Evolutionary conservation across 2,888 invertebrate species (phyloP), one percentile per base, ranked within the genome.

Genomic region (Chymomyza caudatula): DNA sequence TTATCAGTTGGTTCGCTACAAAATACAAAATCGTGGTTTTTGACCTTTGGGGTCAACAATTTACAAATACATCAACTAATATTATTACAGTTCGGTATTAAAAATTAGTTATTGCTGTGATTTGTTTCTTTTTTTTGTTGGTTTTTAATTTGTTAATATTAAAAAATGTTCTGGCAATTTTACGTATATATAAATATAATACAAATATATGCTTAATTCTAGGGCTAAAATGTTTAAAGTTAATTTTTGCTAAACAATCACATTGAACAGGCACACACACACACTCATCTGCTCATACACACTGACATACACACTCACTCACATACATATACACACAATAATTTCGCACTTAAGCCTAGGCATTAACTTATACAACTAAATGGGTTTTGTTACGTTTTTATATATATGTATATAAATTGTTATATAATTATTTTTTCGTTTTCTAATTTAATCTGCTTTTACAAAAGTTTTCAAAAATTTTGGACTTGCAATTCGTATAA

Each of bases 211-310:
- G 64, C 78, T 80, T 83, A 80, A 51, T 56, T 17, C 67, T 77
- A 85, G 68, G 68, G 69, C 77, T 73, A 83, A 79, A 77, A 76
- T 72, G 77, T 75, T 73, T 19, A 85, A 65, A 85, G 77, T 85
- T 81, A 81, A 81, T 81, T 86, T 82, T 82, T 86, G 78, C 82
- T 82, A 82, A 86, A 82, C 85, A 82, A 82, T 82, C 82, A 82
- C 82, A 82, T 75, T 84, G 59, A 69, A 67, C 74, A 73, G 57
- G 56, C 65, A 63, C 63, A 43, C 25, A 43, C 44, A 44, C 22
- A 69, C 75, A 69, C 60, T 57, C 75, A 74, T 65, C 62, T 74
- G 54, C 73, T 55, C 67, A 57, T 37, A 23, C 49, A 57, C 1
- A 37, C 43, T 70, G 63, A 49, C 15, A 49, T 17, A 49, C 49